Evolutionary conservation across 2,113 vertebrate genomes (phyloP), one percentile per base, ranked within the genome.

Genomic region (Hydropotes inermis): DNA sequence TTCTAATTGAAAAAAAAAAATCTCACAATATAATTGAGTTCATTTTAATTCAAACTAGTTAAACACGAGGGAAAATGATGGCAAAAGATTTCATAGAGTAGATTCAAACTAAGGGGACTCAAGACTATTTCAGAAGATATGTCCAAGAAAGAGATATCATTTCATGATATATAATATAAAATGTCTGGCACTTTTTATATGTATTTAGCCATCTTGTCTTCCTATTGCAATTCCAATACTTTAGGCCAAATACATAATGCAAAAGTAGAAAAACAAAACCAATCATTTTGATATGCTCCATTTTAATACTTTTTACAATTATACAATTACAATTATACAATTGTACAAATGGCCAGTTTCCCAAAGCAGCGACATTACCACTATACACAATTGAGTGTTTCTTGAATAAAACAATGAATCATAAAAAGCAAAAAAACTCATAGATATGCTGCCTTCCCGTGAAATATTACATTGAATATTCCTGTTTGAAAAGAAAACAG

Each of bases 221-320:
- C 13, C 16, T 93, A 28, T 89, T 14, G 3, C 13, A 30, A 90
- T 33, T 86, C 15, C 1, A 95, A 28, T 1, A 92, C 30, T 64
- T n/a, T 10, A 78, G 12, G 83, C 2, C 39, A 96, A 90, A 96
- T 57, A 61, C 17, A 76, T 36, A 47, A 70, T 55, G 79, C 0
- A 91, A 94, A 94, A 79, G 39, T 43, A 91, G 19, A 70, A 67
- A 95, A 87, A 85, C 19, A 70, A 45, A 96, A 82, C 17, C 13
- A 87, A 81, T 9, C 27, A 60, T 54, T 93, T 87, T 87, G 43
- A n/a, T 60, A 81, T 36, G 81, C 79, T 61, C 76, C 39, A 33
- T 97, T 99, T 99, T 98, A 98, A 98, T 98, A 96, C 39, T 2
- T 95, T 95, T 98, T 94, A 94, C 98, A 98, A 98, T 97, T 99